phyloP scores from a whole-genome alignment of 64 coral and sea anemone genomes.

The Stichodactyla helianthus region DNA sequence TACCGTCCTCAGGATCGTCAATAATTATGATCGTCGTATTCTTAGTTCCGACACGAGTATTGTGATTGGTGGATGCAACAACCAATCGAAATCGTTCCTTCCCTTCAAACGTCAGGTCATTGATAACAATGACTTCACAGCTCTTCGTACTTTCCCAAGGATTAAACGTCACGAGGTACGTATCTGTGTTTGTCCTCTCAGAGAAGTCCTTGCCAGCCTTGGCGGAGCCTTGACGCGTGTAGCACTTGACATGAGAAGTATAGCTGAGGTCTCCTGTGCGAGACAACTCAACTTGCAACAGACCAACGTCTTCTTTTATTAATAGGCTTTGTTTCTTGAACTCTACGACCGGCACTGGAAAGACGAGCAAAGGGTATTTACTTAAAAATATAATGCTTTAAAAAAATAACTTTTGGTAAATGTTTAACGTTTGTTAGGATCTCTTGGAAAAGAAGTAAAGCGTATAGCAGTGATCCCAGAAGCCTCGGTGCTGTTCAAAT shows the following conservation, averaged over 20 bases:
- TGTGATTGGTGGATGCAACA: constrained; percentile 32
- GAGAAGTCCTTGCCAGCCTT: constrained; percentile 61
- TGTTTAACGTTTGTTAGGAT: too few species aligned
- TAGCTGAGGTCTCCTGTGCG: constrained; percentile 70
- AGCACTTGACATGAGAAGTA: constrained; percentile 71
- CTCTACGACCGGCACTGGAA: constrained; percentile 76
- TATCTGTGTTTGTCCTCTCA: constrained; percentile 66
- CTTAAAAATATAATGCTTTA: too few species aligned
- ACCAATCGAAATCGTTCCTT: constrained; percentile 63
- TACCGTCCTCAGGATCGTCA: constrained; percentile 68
- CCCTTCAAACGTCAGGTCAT: constrained; percentile 66
- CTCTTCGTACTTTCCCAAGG: constrained; percentile 58
- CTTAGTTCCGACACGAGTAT: constrained; percentile 55
- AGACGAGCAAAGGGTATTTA: background rate
- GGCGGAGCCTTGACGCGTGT: constrained; percentile 70
- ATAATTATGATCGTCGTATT: constrained; percentile 55
- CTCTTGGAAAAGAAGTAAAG: too few species aligned
- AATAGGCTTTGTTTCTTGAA: constrained; percentile 48
- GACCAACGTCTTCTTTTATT: constrained; percentile 45
- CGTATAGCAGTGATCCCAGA: too few species aligned
- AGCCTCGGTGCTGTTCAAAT: too few species aligned
- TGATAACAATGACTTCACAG: constrained; percentile 60
- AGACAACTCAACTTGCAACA: constrained; percentile 38
- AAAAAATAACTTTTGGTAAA: too few species aligned
- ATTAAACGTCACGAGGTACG: constrained; percentile 62